These are phyloP conservation scores for Caracal caracal DNA, from an alignment of 2,113 vertebrate genomes.

Conservation along the genomic window DNA sequence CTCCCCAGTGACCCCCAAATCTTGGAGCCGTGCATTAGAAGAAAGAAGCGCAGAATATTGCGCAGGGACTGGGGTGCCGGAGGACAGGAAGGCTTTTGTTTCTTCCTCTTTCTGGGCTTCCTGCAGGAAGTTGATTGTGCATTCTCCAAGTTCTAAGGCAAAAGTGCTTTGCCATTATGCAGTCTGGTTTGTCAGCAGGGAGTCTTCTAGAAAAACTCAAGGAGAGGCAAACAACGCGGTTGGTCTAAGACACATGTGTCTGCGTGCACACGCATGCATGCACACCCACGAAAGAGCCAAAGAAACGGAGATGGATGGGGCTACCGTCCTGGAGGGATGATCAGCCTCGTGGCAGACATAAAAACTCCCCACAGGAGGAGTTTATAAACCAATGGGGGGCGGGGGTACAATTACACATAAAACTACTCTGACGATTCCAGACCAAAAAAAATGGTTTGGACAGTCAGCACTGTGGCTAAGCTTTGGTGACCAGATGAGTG, in stretches of 20 bases:
- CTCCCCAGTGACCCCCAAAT: neutral
- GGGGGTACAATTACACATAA: neutral
- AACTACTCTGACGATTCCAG: neutral
- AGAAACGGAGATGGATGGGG: rapidly evolving
- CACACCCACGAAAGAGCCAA: neutral
- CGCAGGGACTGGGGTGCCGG: neutral
- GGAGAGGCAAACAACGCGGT: neutral
- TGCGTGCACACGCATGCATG: neutral
- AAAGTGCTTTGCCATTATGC: neutral
- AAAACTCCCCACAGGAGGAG: neutral
- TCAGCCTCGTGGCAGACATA: neutral
- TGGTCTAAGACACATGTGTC: neutral
- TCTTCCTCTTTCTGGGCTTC: constrained; percentile 7
- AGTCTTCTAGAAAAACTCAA: neutral
- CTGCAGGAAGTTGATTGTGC: neutral
- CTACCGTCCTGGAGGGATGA: neutral
- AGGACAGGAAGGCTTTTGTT: neutral
- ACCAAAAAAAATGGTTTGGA: neutral
- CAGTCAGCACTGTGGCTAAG: neutral
- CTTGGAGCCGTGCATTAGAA: neutral
- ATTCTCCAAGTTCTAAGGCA: neutral
- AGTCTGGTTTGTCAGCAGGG: neutral
- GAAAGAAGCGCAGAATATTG: neutral
- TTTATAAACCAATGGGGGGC: neutral
- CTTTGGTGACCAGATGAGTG: neutral